A percentile compares a stretch with the other conserved stretches of the same genome.
Conservation (phyloP, 2,797 vertebrate genomes). For the Spatula versicolor region DNA sequence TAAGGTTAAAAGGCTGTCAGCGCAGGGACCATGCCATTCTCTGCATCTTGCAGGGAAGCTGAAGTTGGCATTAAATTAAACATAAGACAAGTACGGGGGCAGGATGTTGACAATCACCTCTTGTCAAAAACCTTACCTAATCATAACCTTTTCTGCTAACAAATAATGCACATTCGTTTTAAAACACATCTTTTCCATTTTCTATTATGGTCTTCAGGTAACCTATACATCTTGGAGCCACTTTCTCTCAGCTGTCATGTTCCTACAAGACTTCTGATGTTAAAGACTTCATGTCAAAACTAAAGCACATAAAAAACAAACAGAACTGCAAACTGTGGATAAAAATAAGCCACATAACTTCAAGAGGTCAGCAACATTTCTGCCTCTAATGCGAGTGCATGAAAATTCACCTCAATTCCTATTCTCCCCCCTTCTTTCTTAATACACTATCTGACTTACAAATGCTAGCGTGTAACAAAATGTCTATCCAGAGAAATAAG, state of each 20-base stretch:
- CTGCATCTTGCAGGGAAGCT: not conserved
- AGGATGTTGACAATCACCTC: not conserved
- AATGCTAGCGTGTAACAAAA: not conserved
- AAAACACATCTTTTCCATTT: not conserved
- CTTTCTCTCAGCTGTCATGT: fast-evolving
- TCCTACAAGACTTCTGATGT: not conserved
- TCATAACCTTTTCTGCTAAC: not conserved
- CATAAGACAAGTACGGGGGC: not conserved
- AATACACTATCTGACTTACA: not conserved
- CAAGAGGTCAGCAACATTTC: not conserved
- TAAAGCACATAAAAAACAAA: not conserved
- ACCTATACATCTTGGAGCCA: not conserved
- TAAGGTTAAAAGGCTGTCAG: not conserved
- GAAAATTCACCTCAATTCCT: not conserved
- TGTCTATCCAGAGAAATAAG: not conserved
- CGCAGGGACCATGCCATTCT: not conserved
- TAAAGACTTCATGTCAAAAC: not conserved
- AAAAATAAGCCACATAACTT: not conserved
- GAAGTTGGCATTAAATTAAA: not conserved
- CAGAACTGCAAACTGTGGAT: not conserved
- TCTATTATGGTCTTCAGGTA: not conserved
- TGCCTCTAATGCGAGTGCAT: not conserved
- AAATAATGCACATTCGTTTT: not conserved
- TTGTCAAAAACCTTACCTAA: not conserved
- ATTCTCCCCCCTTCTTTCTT: not conserved